phyloP scores from a whole-genome alignment of 2,113 vertebrate genomes.

The Pelecanus crispus region DNA sequence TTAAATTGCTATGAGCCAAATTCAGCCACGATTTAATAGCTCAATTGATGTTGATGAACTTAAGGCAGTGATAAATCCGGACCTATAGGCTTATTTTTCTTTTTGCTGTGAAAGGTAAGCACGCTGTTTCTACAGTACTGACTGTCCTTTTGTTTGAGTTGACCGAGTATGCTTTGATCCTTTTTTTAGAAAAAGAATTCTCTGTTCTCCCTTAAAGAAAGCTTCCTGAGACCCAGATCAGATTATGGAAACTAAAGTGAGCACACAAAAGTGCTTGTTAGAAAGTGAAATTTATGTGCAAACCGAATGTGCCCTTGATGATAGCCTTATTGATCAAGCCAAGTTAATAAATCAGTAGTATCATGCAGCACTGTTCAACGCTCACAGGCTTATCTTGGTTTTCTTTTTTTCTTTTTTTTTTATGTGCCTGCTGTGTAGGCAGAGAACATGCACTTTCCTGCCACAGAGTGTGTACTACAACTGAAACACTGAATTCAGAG shows the following conservation, averaged over 20 bases:
- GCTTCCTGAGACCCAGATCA: slow-evolving; percentile 46
- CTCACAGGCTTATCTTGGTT: slow-evolving; percentile 26
- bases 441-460: slow-evolving; percentile 60
- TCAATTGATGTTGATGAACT: slow-evolving; percentile 38
- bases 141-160: slow-evolving; percentile 53
- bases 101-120: slow-evolving; percentile 51
- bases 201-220: slow-evolving; percentile 60
- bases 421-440: slow-evolving; percentile 45
- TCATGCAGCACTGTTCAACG: slow-evolving; percentile 38
- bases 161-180: slow-evolving; percentile 51
- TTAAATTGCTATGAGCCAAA: slow-evolving; percentile 2
- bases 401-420: not conserved
- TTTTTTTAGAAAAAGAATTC: slow-evolving; percentile 50
- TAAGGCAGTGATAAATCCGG: not conserved
- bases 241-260: slow-evolving; percentile 50
- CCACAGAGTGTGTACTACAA: not conserved
- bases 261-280: slow-evolving; percentile 53
- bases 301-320: slow-evolving; percentile 51
- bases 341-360: slow-evolving; percentile 63
- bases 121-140: slow-evolving; percentile 26
- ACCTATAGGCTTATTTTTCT: slow-evolving; percentile 18
- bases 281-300: slow-evolving; percentile 61
- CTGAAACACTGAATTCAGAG: slow-evolving; percentile 40
- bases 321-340: slow-evolving; percentile 48
- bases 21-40: slow-evolving; percentile 17